Evolutionary conservation across 2,113 vertebrate genomes (phyloP), one percentile per base, ranked within the genome.

Genomic region (Gavia stellata): DNA sequence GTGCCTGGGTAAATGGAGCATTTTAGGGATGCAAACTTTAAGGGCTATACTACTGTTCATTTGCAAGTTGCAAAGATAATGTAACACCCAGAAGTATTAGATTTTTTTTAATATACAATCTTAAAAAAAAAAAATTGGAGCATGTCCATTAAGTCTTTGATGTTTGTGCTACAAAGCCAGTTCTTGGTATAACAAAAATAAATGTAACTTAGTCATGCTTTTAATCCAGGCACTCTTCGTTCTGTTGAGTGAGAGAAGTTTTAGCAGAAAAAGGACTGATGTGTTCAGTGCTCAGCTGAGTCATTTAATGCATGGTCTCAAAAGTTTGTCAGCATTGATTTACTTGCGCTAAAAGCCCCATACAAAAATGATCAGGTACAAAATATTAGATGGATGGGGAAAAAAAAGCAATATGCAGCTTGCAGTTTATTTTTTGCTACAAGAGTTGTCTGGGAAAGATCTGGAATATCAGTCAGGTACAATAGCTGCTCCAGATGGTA

Each of bases 91-190:
- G 59, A 92, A 81, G 23, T 58, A 94, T 81, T 91, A 38, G 29
- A 55, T 73, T 84, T 80, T 86, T 77, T 91, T 66, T 80, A 85
- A 90, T 53, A 77, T 23, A 83, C 28, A 63, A 65, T 24, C 31
- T 73, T 25, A 5, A 61, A 58, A 85, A 91, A 63, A 63, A 77
- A 67, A 92, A 94, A 65, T n/a, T 34, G 7, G 42, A 95, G 52
- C 73, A 68, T 93, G 52, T 95, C 86, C 62, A 74, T 91, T 86
- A 92, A 83, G 68, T n/a, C 94, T 97, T 96, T 96, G 93, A 96
- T 93, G 78, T 91, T 74, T 83, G 36, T 75, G 26, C 84, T 88
- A 53, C 75, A 94, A 85, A 95, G 86, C 8, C 63, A 59, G 56
- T 55, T 92, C 31, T 47, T 81, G 65, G 14, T 81, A n/a, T 47